phyloP scores from a whole-genome alignment of 2,113 vertebrate species.

The Ginglymostoma cirratum region DNA sequence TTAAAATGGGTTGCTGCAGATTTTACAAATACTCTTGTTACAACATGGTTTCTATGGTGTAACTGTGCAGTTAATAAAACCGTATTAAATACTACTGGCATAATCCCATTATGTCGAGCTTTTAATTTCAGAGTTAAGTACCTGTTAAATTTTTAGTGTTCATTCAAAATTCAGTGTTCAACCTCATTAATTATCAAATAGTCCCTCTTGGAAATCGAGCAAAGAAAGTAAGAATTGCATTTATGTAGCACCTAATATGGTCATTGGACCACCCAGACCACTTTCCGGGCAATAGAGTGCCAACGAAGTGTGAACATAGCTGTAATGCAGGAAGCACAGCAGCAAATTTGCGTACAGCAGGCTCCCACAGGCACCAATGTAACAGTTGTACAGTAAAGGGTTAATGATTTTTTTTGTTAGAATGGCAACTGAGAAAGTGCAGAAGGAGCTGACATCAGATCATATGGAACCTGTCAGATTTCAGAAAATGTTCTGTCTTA shows the following conservation, averaged over 20 bases:
- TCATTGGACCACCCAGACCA: background rate
- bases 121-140: slow-evolving; percentile 6
- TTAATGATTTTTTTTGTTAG: too few species aligned
- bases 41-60: background rate
- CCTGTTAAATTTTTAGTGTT: background rate
- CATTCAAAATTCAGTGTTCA: background rate
- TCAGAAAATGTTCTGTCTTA: too few species aligned
- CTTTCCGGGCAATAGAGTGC: background rate
- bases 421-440: too few species aligned
- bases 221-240: background rate
- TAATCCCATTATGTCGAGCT: background rate
- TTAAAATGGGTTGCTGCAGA: background rate
- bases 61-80: background rate
- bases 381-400: too few species aligned
- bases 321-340: background rate
- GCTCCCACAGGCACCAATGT: background rate
- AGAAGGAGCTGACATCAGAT: too few species aligned
- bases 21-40: background rate
- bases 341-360: background rate
- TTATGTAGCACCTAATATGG: background rate
- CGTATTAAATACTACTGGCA: background rate
- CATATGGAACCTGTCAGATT: too few species aligned
- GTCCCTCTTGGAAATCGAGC: background rate
- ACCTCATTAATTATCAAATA: background rate
- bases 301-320: background rate